Evolutionary conservation across 2,113 vertebrate species (phyloP).

Genomic region (Bubo scandiacus): DNA sequence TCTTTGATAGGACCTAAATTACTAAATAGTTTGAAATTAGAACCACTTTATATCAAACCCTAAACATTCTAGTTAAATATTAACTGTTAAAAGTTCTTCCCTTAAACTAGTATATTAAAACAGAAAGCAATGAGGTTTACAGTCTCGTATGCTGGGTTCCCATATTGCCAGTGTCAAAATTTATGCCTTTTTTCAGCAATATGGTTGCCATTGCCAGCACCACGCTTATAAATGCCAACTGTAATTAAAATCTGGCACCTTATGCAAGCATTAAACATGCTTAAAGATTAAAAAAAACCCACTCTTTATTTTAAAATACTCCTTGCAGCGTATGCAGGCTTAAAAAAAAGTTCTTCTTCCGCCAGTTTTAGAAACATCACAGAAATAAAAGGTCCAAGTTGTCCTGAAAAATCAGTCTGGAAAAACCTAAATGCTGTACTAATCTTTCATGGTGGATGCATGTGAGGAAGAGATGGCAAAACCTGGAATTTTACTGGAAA

Average conservation of each 20-base stretch:
- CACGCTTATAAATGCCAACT: constrained; percentile 82
- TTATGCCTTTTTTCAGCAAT: constrained; percentile 82
- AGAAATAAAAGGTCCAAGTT: constrained; percentile 56
- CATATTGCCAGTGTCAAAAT: constrained; percentile 85
- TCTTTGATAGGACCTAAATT: constrained; percentile 66
- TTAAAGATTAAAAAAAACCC: constrained; percentile 25
- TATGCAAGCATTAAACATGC: constrained; percentile 72
- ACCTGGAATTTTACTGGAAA: not conserved
- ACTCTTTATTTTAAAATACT: constrained; percentile 72
- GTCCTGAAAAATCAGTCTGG: constrained; percentile 42
- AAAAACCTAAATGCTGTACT: constrained; percentile 10
- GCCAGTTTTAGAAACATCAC: constrained; percentile 70
- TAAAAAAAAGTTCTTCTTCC: constrained; percentile 54
- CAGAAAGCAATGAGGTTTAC: constrained; percentile 74
- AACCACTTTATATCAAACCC: constrained; percentile 61
- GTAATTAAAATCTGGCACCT: constrained; percentile 86
- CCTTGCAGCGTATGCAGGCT: constrained; percentile 56
- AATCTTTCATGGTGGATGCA: not conserved
- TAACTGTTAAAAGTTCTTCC: constrained; percentile 54
- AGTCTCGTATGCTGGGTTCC: constrained; percentile 73
- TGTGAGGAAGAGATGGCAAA: not conserved
- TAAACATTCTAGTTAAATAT: constrained; percentile 67
- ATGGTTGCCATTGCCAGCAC: constrained; percentile 80
- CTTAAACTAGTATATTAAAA: constrained; percentile 70
- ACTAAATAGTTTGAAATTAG: constrained; percentile 63